Evolutionary conservation across 2,113 vertebrate genomes (phyloP).

Genomic region (Mustelus asterias): DNA sequence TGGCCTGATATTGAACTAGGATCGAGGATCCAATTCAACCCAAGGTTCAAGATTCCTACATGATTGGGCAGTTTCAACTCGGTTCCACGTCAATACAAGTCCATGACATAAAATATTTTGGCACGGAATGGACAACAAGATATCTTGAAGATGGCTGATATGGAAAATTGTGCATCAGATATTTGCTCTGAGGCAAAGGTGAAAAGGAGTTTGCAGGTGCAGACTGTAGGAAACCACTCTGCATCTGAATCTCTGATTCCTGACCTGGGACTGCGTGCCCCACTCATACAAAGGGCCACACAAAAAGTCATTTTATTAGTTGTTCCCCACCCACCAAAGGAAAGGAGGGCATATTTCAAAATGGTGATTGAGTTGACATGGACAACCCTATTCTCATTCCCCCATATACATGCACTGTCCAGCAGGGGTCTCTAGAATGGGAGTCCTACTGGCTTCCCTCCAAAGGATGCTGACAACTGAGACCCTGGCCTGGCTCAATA

Average conservation of each 20-base stretch:
- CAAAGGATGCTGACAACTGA: background rate
- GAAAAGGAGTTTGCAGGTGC: background rate
- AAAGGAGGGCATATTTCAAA: background rate
- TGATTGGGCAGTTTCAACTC: background rate
- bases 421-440: background rate
- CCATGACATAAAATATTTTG: background rate
- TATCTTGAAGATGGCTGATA: background rate
- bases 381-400: background rate
- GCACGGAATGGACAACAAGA: background rate
- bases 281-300: background rate
- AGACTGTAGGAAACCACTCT: background rate
- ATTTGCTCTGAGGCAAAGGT: background rate
- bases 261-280: background rate
- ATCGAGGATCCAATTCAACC: background rate
- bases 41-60: background rate
- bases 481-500: background rate
- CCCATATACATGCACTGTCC: background rate
- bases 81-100: background rate
- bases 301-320: background rate
- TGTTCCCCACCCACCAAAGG: background rate
- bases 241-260: background rate
- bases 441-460: background rate
- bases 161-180: background rate
- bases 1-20: background rate
- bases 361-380: background rate